A percentile compares a stretch with the other conserved stretches of the same genome.
phyloP scores from a whole-genome alignment of 1,140 invertebrate genomes.

The Neocloeon triangulifer region DNA sequence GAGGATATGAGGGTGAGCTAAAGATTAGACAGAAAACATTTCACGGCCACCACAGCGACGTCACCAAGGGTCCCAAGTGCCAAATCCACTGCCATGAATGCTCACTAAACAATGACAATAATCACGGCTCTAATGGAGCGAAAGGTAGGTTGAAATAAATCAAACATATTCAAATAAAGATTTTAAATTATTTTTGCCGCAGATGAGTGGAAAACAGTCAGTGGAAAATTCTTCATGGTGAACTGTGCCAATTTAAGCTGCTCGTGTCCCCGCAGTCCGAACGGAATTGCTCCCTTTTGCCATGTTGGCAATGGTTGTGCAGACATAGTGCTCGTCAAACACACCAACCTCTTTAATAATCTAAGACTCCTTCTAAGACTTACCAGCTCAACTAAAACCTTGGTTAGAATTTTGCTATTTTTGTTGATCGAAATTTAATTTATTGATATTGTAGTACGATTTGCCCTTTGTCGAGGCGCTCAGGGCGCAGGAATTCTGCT shows the following conservation, averaged over 20 bases:
- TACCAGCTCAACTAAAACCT: slow-evolving; percentile 27
- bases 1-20: slow-evolving; percentile 48
- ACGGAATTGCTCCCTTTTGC: slow-evolving; percentile 53
- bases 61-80: slow-evolving; percentile 19
- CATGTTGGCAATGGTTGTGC: slow-evolving; percentile 64
- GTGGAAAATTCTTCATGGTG: slow-evolving; percentile 53
- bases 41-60: slow-evolving; percentile 17
- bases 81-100: slow-evolving; percentile 20
- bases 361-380: slow-evolving; percentile 40
- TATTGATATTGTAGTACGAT: slow-evolving; percentile 28
- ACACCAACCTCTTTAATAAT: slow-evolving; percentile 51
- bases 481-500: slow-evolving; percentile 47
- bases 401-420: slow-evolving; percentile 20
- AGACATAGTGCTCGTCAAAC: slow-evolving; percentile 51
- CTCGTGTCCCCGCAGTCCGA: slow-evolving; percentile 43
- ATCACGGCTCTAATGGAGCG: neutral
- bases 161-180: neutral
- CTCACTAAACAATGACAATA: neutral
- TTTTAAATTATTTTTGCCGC: neutral
- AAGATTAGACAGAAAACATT: too few relatives aligned
- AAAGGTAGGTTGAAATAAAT: slow-evolving; percentile 3
- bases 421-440: slow-evolving; percentile 2
- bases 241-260: slow-evolving; percentile 61
- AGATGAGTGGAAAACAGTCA: slow-evolving; percentile 31
- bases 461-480: slow-evolving; percentile 57